Evolutionary conservation across 2,888 invertebrate genomes (phyloP), one percentile per base, ranked within the genome.

Genomic region (Linnaemya vulpina): DNA sequence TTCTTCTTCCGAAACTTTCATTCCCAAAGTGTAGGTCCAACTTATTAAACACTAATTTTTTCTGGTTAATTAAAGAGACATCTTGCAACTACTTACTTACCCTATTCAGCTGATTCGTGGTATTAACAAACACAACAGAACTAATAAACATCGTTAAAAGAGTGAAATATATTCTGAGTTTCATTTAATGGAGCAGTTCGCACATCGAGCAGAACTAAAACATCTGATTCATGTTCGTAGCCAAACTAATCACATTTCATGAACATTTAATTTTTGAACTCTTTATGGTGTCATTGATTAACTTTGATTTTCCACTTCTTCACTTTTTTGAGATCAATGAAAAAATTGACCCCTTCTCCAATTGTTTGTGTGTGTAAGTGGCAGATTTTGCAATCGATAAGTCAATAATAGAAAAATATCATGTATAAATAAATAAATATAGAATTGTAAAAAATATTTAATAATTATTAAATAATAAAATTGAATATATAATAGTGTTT

Each of bases 271-370:
- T 49, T 58, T 67, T 58, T 17, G 49, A 73, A 68, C 51, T 49
- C 58, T 73, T 70, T 55, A 43, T 58, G 46, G 70, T 82, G 78
- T 85, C 75, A 82, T 74, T 82, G 74, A 85, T 85, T 85, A 85
- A 85, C 74, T 82, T 71, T 81, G 84, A 81, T 82, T 85, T 75
- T 68, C 11, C 58, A 74, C 40, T 58, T 65, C 25, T 30, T 30
- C 30, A 5, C 30, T 30, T 30, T 30, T 65, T 74, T 70, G 2
- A 49, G 82, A 46, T 85, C 82, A 85, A 82, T 78, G 17, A 75
- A 68, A 40, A 60, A 58, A 65, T 81, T 85, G 70, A 82, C 81
- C 81, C 63, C 22, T 30, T 20, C 20, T 5, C 25, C 20, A 38
- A n/a, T 15, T 74, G 15, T 22, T 76, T 58, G 20, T 22, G 20